Evolutionary conservation across 2,888 invertebrate species (phyloP), one percentile per base, ranked within the genome.

Genomic region (Matsumyia berberina): DNA sequence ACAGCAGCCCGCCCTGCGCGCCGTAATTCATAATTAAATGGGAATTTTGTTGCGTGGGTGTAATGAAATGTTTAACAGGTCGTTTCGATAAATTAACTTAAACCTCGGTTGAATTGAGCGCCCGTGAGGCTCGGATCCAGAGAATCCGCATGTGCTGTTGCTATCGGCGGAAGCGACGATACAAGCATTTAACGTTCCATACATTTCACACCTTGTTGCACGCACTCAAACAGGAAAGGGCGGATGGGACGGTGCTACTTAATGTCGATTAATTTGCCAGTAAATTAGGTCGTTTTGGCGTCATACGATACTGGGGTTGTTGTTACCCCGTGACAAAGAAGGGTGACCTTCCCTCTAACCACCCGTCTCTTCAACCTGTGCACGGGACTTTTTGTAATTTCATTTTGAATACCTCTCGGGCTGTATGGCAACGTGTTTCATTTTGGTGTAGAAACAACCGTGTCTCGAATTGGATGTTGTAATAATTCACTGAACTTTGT

Each of bases 141-240:
- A 24, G n/a, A 15, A 29, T 24, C 44, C 29, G 33, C 35, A 37
- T 57, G 37, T 31, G 42, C 12, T 55, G 57, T 44, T 53, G 42
- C 42, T 57, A 42, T 31, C 44, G 12, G 24, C 58, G 15, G 44
- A 44, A 37, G n/a, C 5, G 9, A 24, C 39, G 31, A 57, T 44
- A 64, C 29, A 12, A 58, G 8, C 33, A 51, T 60, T 66, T 51
- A 46, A 42, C 8, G 9, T 46, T 39, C 33, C 51, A 69, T 49
- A 77, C 60, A 67, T 55, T 85, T 85, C 58, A 76, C 85, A 85
- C 85, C 69, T 80, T 85, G 85, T 85, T 85, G 85, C 80, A 80
- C 58, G 51, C 53, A 29, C 24, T 66, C 11, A 31, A 57, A 35
- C 24, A 12, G 29, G 37, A n/a, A 11, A 9, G 70, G 15, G 19